phyloP scores from a whole-genome alignment of 2,888 invertebrate species.

The Tinea trinotella region DNA sequence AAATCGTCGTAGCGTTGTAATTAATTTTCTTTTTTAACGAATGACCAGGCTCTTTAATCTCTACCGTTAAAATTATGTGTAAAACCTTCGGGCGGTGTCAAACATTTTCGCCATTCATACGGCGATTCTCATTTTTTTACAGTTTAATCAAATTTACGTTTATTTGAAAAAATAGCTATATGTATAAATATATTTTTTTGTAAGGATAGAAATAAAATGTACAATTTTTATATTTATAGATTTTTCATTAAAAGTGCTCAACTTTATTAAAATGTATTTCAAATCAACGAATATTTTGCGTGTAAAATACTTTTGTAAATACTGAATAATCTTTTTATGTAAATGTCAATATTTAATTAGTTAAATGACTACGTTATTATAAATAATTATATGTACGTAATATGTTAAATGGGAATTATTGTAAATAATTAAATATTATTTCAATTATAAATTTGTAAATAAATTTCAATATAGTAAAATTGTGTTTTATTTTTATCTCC shows the following conservation, averaged over 20 bases:
- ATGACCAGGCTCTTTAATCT: too few relatives aligned
- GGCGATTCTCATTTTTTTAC: too few relatives aligned
- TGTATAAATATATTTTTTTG: too few relatives aligned
- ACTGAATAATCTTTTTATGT: neutral
- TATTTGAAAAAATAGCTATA: too few relatives aligned
- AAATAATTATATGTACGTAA: neutral
- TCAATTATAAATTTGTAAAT: constrained; percentile 11
- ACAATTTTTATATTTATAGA: too few relatives aligned
- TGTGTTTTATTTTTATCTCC: neutral
- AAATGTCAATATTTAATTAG: neutral
- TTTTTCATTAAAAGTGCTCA: neutral
- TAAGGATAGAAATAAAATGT: too few relatives aligned
- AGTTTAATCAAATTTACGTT: too few relatives aligned
- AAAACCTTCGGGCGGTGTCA: too few relatives aligned
- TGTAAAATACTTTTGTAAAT: neutral
- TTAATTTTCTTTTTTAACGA: neutral
- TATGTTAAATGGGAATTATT: neutral
- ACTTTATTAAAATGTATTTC: neutral
- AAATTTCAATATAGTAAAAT: neutral
- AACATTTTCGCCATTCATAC: too few relatives aligned
- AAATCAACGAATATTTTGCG: neutral
- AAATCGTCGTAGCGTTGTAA: neutral
- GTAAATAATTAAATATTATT: constrained; percentile 8
- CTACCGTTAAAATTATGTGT: too few relatives aligned
- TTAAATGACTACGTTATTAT: neutral